These are phyloP conservation scores for Chironomus riparius DNA, from an alignment of 2,888 invertebrate genomes.

Conservation along the genomic window DNA sequence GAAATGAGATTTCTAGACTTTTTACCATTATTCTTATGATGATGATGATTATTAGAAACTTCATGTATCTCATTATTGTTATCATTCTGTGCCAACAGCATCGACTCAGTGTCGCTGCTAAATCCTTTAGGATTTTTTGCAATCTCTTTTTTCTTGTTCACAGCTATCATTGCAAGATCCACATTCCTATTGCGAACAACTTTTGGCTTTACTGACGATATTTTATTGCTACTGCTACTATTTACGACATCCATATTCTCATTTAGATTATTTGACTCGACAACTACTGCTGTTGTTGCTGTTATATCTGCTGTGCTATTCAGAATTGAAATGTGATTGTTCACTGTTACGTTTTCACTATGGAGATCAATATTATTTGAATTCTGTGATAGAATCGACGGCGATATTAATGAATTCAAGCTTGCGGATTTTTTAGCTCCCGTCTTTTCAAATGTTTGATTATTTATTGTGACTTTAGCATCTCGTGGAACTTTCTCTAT, in stretches of 20 bases:
- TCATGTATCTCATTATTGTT: conserved; percentile 3
- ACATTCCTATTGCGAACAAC: conserved; percentile 43
- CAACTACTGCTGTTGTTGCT: background rate
- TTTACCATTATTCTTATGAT: background rate
- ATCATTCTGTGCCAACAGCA: conserved; percentile 30
- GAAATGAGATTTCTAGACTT: background rate
- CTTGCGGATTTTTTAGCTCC: conserved; percentile 34
- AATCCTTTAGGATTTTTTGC: background rate
- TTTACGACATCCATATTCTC: background rate
- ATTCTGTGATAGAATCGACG: conserved; percentile 23
- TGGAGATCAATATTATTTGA: conserved; percentile 20
- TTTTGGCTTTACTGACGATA: conserved; percentile 31
- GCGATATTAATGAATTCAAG: conserved; percentile 30
- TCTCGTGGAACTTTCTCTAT: conserved; percentile 31
- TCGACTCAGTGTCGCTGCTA: background rate
- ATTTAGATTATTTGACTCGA: background rate
- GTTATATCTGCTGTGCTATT: conserved; percentile 5
- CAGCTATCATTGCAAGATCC: conserved; percentile 41
- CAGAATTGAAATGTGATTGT: conserved; percentile 40
- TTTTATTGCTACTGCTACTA: background rate
- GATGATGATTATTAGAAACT: background rate
- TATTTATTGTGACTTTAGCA: conserved; percentile 41
- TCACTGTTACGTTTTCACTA: conserved; percentile 37
- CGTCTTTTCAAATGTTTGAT: conserved; percentile 41
- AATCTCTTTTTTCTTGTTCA: conserved; percentile 23